Conservation (phyloP, 2,888 invertebrate species). For the Xylocampa areola region DNA sequence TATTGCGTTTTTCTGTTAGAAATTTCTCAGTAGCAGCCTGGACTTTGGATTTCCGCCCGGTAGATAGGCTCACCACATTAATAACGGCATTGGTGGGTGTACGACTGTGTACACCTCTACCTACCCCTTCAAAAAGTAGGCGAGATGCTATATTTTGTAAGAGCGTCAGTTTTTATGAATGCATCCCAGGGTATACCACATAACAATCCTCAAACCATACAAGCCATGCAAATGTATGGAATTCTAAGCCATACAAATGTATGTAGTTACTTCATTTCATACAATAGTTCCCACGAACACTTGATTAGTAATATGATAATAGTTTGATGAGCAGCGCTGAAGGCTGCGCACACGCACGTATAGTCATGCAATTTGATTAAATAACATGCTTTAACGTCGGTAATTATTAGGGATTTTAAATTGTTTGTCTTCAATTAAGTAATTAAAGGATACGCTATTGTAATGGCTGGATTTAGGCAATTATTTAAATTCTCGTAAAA, state of each 20-base stretch:
- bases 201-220: conserved; percentile 21
- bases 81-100: no score
- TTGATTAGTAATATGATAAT: conserved; percentile 29
- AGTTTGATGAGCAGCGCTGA: conserved; percentile 28
- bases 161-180: not conserved
- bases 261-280: no score
- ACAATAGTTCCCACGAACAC: conserved; percentile 47
- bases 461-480: no score
- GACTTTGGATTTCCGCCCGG: no score
- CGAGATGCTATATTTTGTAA: no score
- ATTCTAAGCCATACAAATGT: no score
- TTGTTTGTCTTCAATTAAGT: conserved; percentile 9
- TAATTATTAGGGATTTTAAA: conserved; percentile 10
- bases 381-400: conserved; percentile 8
- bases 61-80: no score
- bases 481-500: no score
- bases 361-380: conserved; percentile 22
- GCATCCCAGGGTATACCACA: conserved; percentile 23
- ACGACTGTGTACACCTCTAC: no score
- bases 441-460: not conserved
- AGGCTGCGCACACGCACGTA: conserved; percentile 33
- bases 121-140: no score
- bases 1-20: no score
- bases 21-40: no score
- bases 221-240: conserved; percentile 6